Conservation (phyloP, 2,797 vertebrate species). For the Oryzias sinensis region DNA sequence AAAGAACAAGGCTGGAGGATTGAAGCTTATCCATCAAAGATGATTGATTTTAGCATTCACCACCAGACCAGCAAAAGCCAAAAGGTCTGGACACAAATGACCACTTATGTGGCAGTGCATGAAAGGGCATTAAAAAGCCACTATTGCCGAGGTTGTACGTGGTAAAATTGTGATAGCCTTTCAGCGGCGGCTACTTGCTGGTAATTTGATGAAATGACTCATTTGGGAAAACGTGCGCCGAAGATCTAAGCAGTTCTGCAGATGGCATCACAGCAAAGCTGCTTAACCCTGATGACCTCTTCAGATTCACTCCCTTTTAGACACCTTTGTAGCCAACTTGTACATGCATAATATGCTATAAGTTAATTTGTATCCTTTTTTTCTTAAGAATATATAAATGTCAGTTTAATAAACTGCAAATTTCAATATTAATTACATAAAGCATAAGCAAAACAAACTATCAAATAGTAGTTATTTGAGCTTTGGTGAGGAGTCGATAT, state of each 20-base stretch:
- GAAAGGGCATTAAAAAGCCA: conserved; percentile 16
- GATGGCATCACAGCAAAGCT: background rate
- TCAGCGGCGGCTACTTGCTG: conserved; percentile 10
- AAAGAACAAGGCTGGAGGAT: conserved; percentile 28
- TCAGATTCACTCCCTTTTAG: too few species aligned
- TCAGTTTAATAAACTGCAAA: too few species aligned
- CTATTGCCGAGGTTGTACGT: conserved; percentile 33
- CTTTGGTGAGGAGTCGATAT: too few species aligned
- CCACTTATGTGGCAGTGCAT: conserved; percentile 25
- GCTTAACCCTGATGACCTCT: too few species aligned
- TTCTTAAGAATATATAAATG: too few species aligned
- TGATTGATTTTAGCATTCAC: conserved; percentile 27
- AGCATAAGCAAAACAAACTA: too few species aligned
- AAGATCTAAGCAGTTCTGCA: background rate
- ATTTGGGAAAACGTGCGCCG: conserved; percentile 10
- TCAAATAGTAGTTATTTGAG: too few species aligned
- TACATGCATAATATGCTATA: too few species aligned
- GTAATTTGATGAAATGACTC: conserved; percentile 17
- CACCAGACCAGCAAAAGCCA: conserved; percentile 7
- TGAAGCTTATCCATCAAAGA: conserved; percentile 42
- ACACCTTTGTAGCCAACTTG: too few species aligned
- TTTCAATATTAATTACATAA: too few species aligned
- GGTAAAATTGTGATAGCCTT: conserved; percentile 23
- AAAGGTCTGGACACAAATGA: conserved; percentile 20
- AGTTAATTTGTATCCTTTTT: too few species aligned